These are phyloP conservation scores for Rhegmatorhina hoffmannsi DNA, from an alignment of 2,113 vertebrate genomes.

Conservation along the genomic window DNA sequence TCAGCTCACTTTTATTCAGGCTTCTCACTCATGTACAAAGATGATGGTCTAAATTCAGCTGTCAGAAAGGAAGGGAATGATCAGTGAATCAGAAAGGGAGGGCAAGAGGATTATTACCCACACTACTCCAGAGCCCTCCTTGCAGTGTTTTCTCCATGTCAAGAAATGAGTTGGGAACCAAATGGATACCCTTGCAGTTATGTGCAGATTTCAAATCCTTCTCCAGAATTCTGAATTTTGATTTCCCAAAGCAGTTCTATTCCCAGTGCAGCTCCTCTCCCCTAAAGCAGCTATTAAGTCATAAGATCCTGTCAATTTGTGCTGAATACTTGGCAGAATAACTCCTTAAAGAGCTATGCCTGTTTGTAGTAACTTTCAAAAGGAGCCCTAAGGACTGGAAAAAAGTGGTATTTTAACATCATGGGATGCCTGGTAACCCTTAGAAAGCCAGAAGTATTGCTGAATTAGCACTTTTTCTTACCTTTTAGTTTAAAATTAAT, in stretches of 20 bases:
- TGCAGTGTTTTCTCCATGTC: not conserved
- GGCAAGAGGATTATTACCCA: not conserved
- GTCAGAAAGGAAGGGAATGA: not conserved
- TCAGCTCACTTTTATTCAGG: not conserved
- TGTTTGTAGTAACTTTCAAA: slow-evolving; percentile 28
- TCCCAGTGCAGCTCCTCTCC: not conserved
- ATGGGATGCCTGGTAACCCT: not conserved
- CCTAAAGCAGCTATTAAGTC: not conserved
- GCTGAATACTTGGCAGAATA: not conserved
- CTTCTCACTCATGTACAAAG: not conserved
- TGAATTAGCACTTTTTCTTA: slow-evolving; percentile 9
- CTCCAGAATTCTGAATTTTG: not conserved
- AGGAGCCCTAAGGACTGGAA: not conserved
- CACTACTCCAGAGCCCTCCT: not conserved
- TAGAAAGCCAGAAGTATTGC: not conserved
- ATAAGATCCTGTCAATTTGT: not conserved
- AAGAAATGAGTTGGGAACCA: not conserved
- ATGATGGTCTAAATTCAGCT: not conserved
- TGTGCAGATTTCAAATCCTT: not conserved
- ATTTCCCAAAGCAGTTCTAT: not conserved
- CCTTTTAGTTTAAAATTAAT: not conserved
- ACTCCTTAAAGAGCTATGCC: not conserved
- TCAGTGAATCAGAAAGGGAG: not conserved
- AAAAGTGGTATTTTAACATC: not conserved
- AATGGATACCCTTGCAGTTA: not conserved